These are phyloP conservation scores for Gallinago paraguaiae DNA, from an alignment of 2,113 vertebrate species.

Conservation along the genomic window DNA sequence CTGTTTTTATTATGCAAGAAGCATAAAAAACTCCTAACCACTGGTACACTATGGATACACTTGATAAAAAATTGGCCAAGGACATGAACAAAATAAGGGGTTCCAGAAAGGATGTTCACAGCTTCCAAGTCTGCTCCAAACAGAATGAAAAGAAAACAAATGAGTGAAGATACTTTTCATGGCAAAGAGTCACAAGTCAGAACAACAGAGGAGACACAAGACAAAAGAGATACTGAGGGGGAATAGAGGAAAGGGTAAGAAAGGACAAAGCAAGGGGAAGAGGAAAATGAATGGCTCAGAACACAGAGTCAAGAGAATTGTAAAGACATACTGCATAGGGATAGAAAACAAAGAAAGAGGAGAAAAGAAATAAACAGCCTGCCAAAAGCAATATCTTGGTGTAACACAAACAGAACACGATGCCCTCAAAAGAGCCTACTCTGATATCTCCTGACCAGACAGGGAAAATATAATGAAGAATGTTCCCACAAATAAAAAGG, in stretches of 20 bases:
- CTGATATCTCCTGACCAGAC: not conserved
- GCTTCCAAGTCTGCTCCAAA: not conserved
- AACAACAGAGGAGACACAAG: not conserved
- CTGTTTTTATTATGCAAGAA: not conserved
- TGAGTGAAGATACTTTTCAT: not conserved
- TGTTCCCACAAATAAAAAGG: not conserved
- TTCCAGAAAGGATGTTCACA: not conserved
- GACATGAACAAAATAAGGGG: not conserved
- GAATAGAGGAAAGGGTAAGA: not conserved
- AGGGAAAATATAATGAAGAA: not conserved
- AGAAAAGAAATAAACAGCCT: not conserved
- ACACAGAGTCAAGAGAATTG: not conserved
- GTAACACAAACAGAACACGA: not conserved
- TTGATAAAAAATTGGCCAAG: not conserved
- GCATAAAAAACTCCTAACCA: not conserved
- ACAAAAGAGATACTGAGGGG: not conserved
- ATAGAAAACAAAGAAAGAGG: not conserved
- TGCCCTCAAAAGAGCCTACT: not conserved
- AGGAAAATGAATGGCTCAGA: not conserved
- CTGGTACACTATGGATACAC: not conserved
- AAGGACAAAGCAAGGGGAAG: not conserved
- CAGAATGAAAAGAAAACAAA: not conserved
- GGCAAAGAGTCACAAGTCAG: not conserved
- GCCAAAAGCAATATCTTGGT: not conserved
- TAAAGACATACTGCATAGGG: not conserved